Conservation (phyloP, 2,888 invertebrate genomes). For the Eumacrocentrus americanus region DNA sequence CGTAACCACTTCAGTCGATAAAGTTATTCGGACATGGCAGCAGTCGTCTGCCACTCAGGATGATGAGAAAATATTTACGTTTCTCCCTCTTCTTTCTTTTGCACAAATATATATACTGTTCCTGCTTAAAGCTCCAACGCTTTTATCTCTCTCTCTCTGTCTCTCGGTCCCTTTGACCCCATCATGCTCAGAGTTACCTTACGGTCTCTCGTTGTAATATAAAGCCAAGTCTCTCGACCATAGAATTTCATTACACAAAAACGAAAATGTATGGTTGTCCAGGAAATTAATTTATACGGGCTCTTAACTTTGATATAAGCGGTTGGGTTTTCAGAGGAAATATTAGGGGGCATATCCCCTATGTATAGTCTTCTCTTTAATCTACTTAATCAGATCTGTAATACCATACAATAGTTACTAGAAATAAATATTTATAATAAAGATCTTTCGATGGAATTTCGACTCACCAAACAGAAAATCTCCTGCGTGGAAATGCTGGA, state of each 20-base stretch:
- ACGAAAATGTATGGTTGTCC: background rate
- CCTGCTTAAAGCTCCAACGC: background rate
- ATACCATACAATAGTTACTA: no score
- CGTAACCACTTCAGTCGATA: slow-evolving; percentile 1
- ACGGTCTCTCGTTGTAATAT: no score
- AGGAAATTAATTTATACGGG: background rate
- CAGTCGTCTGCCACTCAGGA: slow-evolving; percentile 5
- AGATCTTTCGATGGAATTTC: no score
- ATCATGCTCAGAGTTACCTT: no score
- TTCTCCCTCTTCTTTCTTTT: slow-evolving; percentile 3
- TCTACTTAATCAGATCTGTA: no score
- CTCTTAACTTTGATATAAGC: background rate
- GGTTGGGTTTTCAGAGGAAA: background rate
- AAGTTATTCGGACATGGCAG: background rate
- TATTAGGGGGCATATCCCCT: no score
- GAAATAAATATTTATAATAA: no score
- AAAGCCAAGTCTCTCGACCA: background rate
- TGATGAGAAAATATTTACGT: slow-evolving; percentile 23
- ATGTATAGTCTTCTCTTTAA: no score
- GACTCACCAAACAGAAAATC: slow-evolving; percentile 64
- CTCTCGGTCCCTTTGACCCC: no score
- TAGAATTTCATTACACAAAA: slow-evolving; percentile 2
- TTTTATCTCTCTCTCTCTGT: no score
- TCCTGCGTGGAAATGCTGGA: slow-evolving; percentile 57
- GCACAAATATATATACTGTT: background rate